A percentile compares a stretch with the other conserved stretches of the same genome.
These are phyloP conservation scores for Luehdorfia chinensis DNA, from an alignment of 1,140 invertebrate species.

Conservation along the genomic window DNA sequence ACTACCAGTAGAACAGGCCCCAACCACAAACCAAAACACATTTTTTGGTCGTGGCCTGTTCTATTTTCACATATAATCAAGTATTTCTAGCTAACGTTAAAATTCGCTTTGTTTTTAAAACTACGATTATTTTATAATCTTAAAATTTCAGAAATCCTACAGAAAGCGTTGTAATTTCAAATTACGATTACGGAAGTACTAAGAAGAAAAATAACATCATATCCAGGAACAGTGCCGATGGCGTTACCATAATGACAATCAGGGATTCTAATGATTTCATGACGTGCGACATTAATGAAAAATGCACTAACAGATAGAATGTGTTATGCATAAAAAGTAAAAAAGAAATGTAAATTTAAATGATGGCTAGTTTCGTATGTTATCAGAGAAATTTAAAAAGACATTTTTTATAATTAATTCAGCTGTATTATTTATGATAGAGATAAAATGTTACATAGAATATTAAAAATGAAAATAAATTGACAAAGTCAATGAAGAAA, in stretches of 20 bases:
- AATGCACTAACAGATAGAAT: slow-evolving; percentile 59
- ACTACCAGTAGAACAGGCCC: too few relatives aligned
- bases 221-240: slow-evolving; percentile 55
- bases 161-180: slow-evolving; percentile 71
- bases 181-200: slow-evolving; percentile 67
- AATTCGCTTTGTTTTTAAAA: too few relatives aligned
- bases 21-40: too few relatives aligned
- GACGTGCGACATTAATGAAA: slow-evolving; percentile 45
- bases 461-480: too few relatives aligned
- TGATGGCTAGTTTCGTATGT: neutral
- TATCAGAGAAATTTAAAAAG: neutral
- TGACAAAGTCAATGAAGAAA: too few relatives aligned
- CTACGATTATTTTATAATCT: too few relatives aligned
- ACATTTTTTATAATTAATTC: slow-evolving; percentile 1
- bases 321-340: neutral
- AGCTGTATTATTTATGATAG: neutral
- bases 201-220: slow-evolving; percentile 70
- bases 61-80: too few relatives aligned
- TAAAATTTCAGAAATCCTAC: slow-evolving; percentile 67
- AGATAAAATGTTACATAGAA: neutral
- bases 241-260: slow-evolving; percentile 64
- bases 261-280: slow-evolving; percentile 58
- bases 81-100: too few relatives aligned
- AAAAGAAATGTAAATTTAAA: neutral
- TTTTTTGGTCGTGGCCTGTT: too few relatives aligned